Evolutionary conservation across 1,140 invertebrate genomes (phyloP).

Genomic region (Megalopta genalis): DNA sequence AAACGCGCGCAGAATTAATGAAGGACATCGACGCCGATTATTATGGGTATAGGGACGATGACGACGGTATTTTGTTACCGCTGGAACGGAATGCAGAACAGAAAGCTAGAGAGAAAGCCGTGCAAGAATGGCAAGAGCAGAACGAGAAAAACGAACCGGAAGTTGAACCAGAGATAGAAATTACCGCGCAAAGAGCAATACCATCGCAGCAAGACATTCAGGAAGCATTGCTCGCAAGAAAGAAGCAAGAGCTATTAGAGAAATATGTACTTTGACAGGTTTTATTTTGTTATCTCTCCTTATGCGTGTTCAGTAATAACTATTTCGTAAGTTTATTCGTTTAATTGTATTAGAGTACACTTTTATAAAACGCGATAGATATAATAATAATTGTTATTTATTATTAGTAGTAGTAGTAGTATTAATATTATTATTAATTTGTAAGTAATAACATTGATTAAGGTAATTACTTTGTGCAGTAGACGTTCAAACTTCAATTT

Average conservation of each 20-base stretch:
- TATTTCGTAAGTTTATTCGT: slow-evolving; percentile 75
- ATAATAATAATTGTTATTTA: slow-evolving; percentile 65
- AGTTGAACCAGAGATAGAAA: slow-evolving; percentile 75
- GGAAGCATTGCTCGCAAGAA: slow-evolving; percentile 90
- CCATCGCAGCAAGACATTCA: slow-evolving; percentile 94
- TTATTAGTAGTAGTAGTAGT: no score
- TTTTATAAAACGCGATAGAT: slow-evolving; percentile 80
- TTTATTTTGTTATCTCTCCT: slow-evolving; percentile 36
- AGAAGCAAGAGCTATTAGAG: slow-evolving; percentile 93
- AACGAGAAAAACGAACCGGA: slow-evolving; percentile 80
- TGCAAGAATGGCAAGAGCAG: slow-evolving; percentile 83
- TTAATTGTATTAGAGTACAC: slow-evolving; percentile 77
- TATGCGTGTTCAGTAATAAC: slow-evolving; percentile 65
- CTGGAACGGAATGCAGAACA: slow-evolving; percentile 92
- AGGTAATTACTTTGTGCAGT: slow-evolving; percentile 79
- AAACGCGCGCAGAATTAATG: slow-evolving; percentile 98
- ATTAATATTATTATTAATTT: slow-evolving; percentile 69
- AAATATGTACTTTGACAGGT: slow-evolving; percentile 82
- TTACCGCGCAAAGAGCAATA: slow-evolving; percentile 90
- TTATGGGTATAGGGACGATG: slow-evolving; percentile 99
- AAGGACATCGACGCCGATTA: slow-evolving; percentile 99
- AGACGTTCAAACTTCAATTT: slow-evolving; percentile 77
- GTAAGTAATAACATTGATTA: slow-evolving; percentile 79
- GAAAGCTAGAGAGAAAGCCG: slow-evolving; percentile 82
- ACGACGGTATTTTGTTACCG: slow-evolving; percentile 96